Base-by-base conservation (phyloP, 2,888 invertebrate species). In the Plebejus melissa region DNA sequence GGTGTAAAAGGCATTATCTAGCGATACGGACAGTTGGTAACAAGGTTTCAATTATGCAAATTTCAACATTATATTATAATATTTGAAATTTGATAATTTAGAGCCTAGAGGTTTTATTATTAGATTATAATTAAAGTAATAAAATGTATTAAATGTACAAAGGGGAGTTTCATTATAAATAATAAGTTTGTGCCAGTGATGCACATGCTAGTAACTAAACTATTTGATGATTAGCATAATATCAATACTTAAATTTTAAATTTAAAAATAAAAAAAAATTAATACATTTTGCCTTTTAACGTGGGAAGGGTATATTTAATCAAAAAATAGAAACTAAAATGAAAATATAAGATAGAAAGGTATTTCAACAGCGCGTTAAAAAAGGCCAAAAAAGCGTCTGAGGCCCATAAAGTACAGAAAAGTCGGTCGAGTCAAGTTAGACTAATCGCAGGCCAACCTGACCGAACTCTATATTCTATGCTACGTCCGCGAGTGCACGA, bases 61-160 rank as follows among this genome's bases (percentile, higher is more conserved):
- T 60, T 22, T 60, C 9, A 11, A 60, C 22, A 11, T 60, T 60
- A 28, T n/a, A 58, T 11, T n/a, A 58, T 58, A 60, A 60, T 60
- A 60, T 28, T 28, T 60, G 58, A 60, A 60, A 60, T 60, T 22
- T 28, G 28, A 60, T 60, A 60, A 60, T 60, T 60, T 22, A 60
- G 60, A 60, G 60, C 28, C 28, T 22, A 60, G 60, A 60, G 60
- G 4, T 60, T 60, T 58, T 58, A 58, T 58, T 2, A 11, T 60
- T 60, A 22, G 60, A 60, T 60, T 60, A 60, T 28, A 60, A 28
- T 60, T 60, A 28, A 28, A 60, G 60, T 60, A 60, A 60, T 60
- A 60, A 60, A 60, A 60, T 4, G 11, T 28, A 58, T 28, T 60
- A 60, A 11, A 28, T 28, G 11, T 60, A 28, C 28, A 28, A 11